These are phyloP conservation scores for Drosophila burlai DNA, from an alignment of 1,140 invertebrate species.

Conservation along the genomic window DNA sequence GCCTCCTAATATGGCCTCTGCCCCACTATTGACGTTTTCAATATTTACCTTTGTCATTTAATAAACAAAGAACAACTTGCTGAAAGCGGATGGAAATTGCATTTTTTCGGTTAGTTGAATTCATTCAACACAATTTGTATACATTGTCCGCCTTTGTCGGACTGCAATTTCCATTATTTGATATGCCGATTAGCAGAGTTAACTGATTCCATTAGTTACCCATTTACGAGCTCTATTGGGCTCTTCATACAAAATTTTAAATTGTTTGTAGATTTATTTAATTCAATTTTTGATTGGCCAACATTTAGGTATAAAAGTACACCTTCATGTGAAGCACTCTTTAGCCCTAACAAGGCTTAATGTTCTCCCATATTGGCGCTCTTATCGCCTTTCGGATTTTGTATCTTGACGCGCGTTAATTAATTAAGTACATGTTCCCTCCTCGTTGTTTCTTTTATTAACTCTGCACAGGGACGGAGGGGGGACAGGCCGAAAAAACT, in stretches of 20 bases:
- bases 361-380: constrained; percentile 26
- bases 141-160: constrained; percentile 15
- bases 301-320: constrained; percentile 7
- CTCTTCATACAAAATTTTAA: not conserved
- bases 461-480: constrained; percentile 15
- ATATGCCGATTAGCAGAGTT: constrained; percentile 24
- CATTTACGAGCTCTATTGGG: not conserved
- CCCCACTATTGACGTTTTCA: not conserved
- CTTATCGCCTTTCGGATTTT: constrained; percentile 45
- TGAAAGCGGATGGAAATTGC: constrained; percentile 18
- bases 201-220: constrained; percentile 29
- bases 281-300: not conserved
- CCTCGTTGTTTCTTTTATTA: constrained; percentile 54
- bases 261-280: not conserved
- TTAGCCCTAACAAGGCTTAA: constrained; percentile 24
- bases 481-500: constrained; percentile 44
- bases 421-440: constrained; percentile 75
- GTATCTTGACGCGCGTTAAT: constrained; percentile 73
- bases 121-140: constrained; percentile 17
- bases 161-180: constrained; percentile 35
- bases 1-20: constrained; percentile 14
- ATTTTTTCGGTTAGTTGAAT: constrained; percentile 20
- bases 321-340: constrained; percentile 9
- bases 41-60: constrained; percentile 25
- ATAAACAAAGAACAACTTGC: constrained; percentile 22